Evolutionary conservation across 1,140 invertebrate genomes (phyloP).

Genomic region (Rhagoletis pomonella): DNA sequence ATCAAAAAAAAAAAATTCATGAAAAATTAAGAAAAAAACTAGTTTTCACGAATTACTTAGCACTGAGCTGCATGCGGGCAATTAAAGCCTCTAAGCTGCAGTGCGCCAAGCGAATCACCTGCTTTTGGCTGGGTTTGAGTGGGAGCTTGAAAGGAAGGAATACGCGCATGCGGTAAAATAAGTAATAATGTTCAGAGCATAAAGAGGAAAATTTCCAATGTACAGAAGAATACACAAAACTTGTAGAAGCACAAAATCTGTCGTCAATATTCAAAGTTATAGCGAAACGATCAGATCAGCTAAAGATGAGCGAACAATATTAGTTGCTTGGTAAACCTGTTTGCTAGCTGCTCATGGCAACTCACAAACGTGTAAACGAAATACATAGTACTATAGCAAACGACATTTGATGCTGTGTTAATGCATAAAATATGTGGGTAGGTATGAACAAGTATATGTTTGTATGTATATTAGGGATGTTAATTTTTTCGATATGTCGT

Average conservation of each 20-base stretch:
- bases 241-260: not conserved
- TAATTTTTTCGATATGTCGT: no score
- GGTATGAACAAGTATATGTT: no score
- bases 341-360: not conserved
- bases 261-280: not conserved
- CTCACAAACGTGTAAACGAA: not conserved
- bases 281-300: not conserved
- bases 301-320: slow-evolving; percentile 29
- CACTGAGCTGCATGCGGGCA: not conserved
- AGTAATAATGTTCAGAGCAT: not conserved
- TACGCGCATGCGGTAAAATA: not conserved
- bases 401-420: slow-evolving; percentile 6
- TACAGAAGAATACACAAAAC: not conserved
- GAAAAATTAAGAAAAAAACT: slow-evolving; percentile 23
- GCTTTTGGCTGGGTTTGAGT: not conserved
- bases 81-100: not conserved
- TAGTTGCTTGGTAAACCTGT: slow-evolving; percentile 9
- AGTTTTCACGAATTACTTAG: not conserved
- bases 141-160: no score
- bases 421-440: not conserved
- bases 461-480: no score
- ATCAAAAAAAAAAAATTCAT: not conserved
- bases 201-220: not conserved
- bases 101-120: not conserved
- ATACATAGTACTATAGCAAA: not conserved